These are phyloP conservation scores for Octodonta nipae DNA, from an alignment of 2,888 invertebrate species.

Conservation along the genomic window DNA sequence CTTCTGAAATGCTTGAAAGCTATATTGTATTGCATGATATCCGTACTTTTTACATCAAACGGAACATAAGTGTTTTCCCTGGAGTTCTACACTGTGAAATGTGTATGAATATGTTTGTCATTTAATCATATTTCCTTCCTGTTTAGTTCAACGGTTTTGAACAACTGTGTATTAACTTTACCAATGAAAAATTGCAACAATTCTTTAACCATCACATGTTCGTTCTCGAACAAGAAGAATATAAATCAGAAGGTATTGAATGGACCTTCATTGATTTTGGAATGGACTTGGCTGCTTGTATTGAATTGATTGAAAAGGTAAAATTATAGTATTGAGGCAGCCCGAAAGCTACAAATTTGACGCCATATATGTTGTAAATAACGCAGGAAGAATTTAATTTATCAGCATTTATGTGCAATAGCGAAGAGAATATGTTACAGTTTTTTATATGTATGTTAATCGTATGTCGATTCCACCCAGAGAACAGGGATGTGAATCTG, in stretches of 20 bases:
- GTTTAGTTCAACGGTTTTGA: slow-evolving; percentile 85
- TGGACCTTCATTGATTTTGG: slow-evolving; percentile 97
- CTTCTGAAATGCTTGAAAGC: no score
- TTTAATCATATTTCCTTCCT: slow-evolving; percentile 22
- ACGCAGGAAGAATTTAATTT: no score
- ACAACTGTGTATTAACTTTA: slow-evolving; percentile 97
- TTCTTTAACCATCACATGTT: slow-evolving; percentile 99
- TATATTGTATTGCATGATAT: no score
- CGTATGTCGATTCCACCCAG: slow-evolving; percentile 19
- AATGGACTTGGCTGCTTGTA: slow-evolving; percentile 90
- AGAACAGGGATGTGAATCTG: slow-evolving; percentile 19
- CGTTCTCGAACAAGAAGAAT: slow-evolving; percentile 93
- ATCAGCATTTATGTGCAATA: no score
- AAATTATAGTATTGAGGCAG: no score
- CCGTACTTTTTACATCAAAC: no score
- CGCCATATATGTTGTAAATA: no score
- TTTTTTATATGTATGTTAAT: slow-evolving; percentile 4
- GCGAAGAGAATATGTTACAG: no score
- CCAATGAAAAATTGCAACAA: slow-evolving; percentile 94
- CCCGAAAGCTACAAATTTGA: no score
- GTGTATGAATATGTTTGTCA: no score
- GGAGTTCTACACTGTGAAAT: no score
- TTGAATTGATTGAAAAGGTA: slow-evolving; percentile 91
- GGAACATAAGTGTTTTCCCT: no score
- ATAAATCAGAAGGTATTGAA: slow-evolving; percentile 84